phyloP scores from a whole-genome alignment of 1,140 invertebrate genomes.

The Lerema accius region DNA sequence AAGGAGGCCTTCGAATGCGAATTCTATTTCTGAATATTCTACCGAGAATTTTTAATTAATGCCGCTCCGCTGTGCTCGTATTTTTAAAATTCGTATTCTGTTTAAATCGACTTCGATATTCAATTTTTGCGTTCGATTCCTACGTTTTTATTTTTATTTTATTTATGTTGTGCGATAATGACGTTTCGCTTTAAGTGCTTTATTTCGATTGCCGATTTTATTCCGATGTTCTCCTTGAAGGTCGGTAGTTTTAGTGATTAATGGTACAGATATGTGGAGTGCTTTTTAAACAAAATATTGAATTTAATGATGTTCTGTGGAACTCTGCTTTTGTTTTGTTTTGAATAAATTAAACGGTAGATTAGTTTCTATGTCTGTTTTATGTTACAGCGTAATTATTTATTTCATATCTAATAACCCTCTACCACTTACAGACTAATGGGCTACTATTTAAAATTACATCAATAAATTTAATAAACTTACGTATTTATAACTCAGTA shows the following conservation, averaged over 20 bases:
- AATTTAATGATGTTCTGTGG: conserved; percentile 80
- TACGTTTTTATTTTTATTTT: conserved; percentile 68
- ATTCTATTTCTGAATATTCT: conserved; percentile 83
- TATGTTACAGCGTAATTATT: too few relatives aligned
- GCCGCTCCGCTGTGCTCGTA: conserved; percentile 77
- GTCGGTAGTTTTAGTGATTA: conserved; percentile 82
- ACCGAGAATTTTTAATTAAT: conserved; percentile 83
- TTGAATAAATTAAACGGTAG: neutral
- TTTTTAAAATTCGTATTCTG: conserved; percentile 80
- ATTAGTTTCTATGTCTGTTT: neutral
- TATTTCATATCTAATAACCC: too few relatives aligned
- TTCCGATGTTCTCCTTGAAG: conserved; percentile 81
- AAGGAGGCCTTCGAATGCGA: conserved; percentile 80
- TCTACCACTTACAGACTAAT: too few relatives aligned
- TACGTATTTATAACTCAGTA: too few relatives aligned
- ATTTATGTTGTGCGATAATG: conserved; percentile 82
- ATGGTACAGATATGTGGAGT: conserved; percentile 79
- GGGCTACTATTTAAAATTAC: too few relatives aligned
- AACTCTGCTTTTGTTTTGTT: conserved; percentile 62
- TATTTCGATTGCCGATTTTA: conserved; percentile 82
- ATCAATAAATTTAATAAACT: too few relatives aligned
- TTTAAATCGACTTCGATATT: conserved; percentile 81
- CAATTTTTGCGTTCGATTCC: conserved; percentile 81
- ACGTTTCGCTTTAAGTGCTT: conserved; percentile 82
- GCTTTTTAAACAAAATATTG: conserved; percentile 82